A percentile compares a stretch with the other conserved stretches of the same genome.
Conservation (phyloP, 2,797 vertebrate genomes). For the Manis javanica region DNA sequence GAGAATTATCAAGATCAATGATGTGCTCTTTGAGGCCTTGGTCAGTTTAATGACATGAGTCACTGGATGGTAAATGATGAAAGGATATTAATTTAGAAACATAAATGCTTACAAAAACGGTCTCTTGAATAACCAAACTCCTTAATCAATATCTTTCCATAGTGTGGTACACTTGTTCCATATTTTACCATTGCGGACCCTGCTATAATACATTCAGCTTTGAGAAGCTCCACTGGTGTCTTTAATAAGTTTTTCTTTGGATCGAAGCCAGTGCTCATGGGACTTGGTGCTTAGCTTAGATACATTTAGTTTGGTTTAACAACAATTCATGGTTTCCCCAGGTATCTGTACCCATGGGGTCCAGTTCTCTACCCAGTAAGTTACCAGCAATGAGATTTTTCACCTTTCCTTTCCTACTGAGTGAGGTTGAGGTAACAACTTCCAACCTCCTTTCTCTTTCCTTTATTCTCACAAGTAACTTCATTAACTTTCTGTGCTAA, state of each 20-base stretch:
- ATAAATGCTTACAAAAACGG: slow-evolving; percentile 18
- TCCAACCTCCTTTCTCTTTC: slow-evolving; percentile 14
- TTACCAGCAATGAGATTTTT: slow-evolving; percentile 65
- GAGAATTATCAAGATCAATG: slow-evolving; percentile 16
- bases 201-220: slow-evolving; percentile 24
- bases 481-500: slow-evolving; percentile 56
- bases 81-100: slow-evolving; percentile 55
- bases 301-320: slow-evolving; percentile 82
- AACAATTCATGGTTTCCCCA: slow-evolving; percentile 80
- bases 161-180: slow-evolving; percentile 37
- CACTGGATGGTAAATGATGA: slow-evolving; percentile 44
- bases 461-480: slow-evolving; percentile 45
- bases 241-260: slow-evolving; percentile 76
- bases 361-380: slow-evolving; percentile 53
- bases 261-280: slow-evolving; percentile 67
- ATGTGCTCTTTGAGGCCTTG: slow-evolving; percentile 18
- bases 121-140: slow-evolving; percentile 36
- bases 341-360: slow-evolving; percentile 59
- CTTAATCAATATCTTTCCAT: slow-evolving; percentile 47
- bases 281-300: slow-evolving; percentile 80
- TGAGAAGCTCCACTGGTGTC: slow-evolving; percentile 58
- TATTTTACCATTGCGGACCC: slow-evolving; percentile 54
- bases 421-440: slow-evolving; percentile 57
- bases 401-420: slow-evolving; percentile 52
- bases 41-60: slow-evolving; percentile 49